These are phyloP conservation scores for Caenorhabditis doughertyi DNA, from an alignment of 2,888 invertebrate species.

Conservation along the genomic window DNA sequence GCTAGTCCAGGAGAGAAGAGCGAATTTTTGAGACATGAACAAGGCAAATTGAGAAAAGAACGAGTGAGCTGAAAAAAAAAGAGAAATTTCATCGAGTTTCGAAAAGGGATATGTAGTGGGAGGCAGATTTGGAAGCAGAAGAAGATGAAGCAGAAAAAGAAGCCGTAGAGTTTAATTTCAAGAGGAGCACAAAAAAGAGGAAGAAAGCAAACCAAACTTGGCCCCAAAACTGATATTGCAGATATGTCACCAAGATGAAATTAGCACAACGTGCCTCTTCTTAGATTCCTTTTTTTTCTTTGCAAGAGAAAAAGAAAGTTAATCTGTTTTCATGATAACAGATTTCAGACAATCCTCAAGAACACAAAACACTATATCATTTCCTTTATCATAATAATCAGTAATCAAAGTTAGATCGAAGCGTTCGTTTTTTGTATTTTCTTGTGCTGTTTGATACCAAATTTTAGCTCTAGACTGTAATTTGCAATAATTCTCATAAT, in stretches of 20 bases:
- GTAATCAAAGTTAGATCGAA: not conserved
- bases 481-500: too few relatives aligned
- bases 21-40: constrained; percentile 30
- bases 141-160: constrained; percentile 36
- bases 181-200: constrained; percentile 17
- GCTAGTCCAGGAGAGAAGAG: constrained; percentile 17
- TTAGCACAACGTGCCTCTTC: constrained; percentile 36
- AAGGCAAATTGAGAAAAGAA: constrained; percentile 52
- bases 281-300: not conserved
- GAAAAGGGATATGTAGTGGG: constrained; percentile 28
- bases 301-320: constrained; percentile 30
- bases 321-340: constrained; percentile 31
- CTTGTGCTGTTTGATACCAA: not conserved
- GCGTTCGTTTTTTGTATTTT: not conserved
- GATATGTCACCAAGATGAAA: constrained; percentile 28
- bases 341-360: not conserved
- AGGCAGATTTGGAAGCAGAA: constrained; percentile 52
- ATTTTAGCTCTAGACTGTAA: not conserved
- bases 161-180: constrained; percentile 57
- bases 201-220: constrained; percentile 45
- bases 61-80: constrained; percentile 23
- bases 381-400: not conserved
- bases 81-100: constrained; percentile 36
- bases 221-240: constrained; percentile 31
- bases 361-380: not conserved